Evolutionary conservation across 1,140 invertebrate genomes (phyloP).

Genomic region (Branchinecta lynchi): DNA sequence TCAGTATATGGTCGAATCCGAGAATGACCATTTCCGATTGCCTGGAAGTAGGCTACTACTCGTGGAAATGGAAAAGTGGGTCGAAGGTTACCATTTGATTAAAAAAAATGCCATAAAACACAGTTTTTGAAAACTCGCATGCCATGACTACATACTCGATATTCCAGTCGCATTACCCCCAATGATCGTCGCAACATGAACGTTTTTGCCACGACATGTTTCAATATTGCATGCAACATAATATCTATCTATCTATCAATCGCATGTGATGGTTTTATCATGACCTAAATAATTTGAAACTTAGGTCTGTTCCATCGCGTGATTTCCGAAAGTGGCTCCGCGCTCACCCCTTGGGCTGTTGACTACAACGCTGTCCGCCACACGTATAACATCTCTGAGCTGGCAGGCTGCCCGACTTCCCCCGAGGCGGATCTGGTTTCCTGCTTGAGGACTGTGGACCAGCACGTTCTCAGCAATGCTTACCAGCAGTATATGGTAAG

Average conservation of each 20-base stretch:
- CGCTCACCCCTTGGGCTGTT: slow-evolving; percentile 29
- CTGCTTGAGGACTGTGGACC: slow-evolving; percentile 26
- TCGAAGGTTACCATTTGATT: too few species aligned
- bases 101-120: too few species aligned
- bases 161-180: not conserved
- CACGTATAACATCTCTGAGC: slow-evolving; percentile 27
- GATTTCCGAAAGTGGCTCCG: slow-evolving; percentile 28
- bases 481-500: not conserved
- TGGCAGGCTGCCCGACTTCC: slow-evolving; percentile 28
- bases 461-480: slow-evolving; percentile 12
- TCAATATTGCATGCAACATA: not conserved
- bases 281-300: not conserved
- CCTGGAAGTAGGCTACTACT: too few species aligned
- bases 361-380: slow-evolving; percentile 28
- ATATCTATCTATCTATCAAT: not conserved
- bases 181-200: not conserved
- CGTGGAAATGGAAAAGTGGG: too few species aligned
- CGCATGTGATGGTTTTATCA: not conserved
- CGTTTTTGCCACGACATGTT: not conserved
- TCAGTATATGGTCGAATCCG: too few species aligned
- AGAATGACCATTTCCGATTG: too few species aligned
- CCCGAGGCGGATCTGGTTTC: slow-evolving; percentile 32
- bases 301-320: slow-evolving; percentile 26
- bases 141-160: not conserved
- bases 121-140: too few species aligned